Base-by-base conservation (phyloP, 2,113 vertebrate genomes). In the Geothlypis trichas region DNA sequence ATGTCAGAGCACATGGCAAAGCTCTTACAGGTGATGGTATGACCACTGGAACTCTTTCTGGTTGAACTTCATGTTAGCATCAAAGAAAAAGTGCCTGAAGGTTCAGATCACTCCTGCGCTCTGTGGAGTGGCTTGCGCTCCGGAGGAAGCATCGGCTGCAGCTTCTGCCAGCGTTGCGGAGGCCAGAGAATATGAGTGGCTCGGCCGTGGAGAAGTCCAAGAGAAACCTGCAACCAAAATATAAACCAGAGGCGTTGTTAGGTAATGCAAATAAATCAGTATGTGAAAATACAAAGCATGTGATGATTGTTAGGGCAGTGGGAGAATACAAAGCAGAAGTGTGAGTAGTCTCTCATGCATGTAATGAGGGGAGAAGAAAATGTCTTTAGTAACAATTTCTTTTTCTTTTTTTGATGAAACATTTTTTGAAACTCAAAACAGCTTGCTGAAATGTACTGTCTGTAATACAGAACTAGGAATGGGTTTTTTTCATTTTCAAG, bases 141-240 rank as follows among this genome's bases (percentile, higher is more conserved):
- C 0, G 97, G 96, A 77, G 97, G 98, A 4, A 98, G 93, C 62
- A 94, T 11, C 3, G 98, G 90, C n/a, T 98, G 72, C n/a, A 98
- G n/a, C 72, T 95, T 98, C 91, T 97, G 98, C 98, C 98, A 98
- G 84, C 98, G 97, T 1, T 89, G 90, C 1, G 98, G 98, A 57
- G 98, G 98, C 98, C 98, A 98, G n/a, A 98, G 96, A 51, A 98
- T 98, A 66, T 98, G 98, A 46, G 98, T 98, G 16, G 98, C 98
- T 37, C 97, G 97, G 61, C 97, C 98, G 88, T 98, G 98, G 1
- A 98, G 93, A 63, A 98, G 98, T 78, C 98, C 98, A 80, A 98
- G 96, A 59, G 98, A 98, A 87, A 98, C 97, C 98, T 98, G 87
- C n/a, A 93, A 49, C 9, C 84, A 79, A 35, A 84, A 94, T 24